A percentile compares a stretch with the other conserved stretches of the same genome.
Evolutionary conservation across 23 tunicate genomes (phyloP).

Genomic region (Oikopleura dioica): DNA sequence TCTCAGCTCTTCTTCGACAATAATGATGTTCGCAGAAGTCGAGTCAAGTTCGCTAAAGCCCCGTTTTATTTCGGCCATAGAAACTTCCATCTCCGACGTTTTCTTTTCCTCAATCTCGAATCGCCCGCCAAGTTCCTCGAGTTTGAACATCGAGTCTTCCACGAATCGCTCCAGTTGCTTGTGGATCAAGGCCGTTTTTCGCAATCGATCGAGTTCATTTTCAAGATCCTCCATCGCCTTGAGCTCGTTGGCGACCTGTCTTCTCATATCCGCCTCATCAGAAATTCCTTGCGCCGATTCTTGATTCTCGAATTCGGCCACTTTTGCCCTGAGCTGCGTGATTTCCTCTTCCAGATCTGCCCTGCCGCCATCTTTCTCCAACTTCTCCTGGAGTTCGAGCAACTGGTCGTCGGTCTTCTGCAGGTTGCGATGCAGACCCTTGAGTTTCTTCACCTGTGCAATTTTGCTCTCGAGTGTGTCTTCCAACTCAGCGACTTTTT

Average conservation of each 20-base stretch:
- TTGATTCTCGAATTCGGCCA: neutral
- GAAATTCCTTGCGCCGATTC: neutral
- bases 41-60: neutral
- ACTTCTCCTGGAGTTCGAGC: neutral
- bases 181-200: neutral
- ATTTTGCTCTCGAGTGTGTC: neutral
- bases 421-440: neutral
- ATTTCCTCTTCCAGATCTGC: neutral
- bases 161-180: neutral
- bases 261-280: neutral
- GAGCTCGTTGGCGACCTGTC: neutral
- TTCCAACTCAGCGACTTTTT: neutral
- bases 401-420: neutral
- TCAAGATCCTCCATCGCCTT: neutral
- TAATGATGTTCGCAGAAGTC: constrained; percentile 4
- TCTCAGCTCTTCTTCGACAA: neutral
- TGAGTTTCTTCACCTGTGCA: neutral
- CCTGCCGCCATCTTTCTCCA: neutral
- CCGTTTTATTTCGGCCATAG: neutral
- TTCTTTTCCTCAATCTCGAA: neutral
- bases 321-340: neutral
- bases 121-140: neutral
- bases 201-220: neutral
- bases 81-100: neutral
- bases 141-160: neutral